Evolutionary conservation across 2,888 invertebrate species (phyloP).

Genomic region (Drosophila pseudotalamancana): DNA sequence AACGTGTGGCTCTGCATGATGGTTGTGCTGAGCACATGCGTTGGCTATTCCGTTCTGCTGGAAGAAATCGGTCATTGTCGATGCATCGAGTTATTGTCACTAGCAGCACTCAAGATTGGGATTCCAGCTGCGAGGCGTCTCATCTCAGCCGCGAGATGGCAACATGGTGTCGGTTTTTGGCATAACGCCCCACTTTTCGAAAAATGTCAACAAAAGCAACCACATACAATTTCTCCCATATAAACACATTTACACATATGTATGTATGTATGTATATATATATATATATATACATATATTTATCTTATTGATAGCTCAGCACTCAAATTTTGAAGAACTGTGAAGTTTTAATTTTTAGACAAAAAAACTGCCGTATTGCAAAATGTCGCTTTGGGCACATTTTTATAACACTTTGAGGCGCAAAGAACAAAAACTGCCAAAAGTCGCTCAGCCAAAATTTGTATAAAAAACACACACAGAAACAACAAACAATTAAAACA

Average conservation of each 20-base stretch:
- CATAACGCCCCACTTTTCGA: slow-evolving; percentile 77
- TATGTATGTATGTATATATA: slow-evolving; percentile 71
- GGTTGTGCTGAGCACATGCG: slow-evolving; percentile 94
- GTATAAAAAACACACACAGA: slow-evolving; percentile 23
- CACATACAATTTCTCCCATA: slow-evolving; percentile 10
- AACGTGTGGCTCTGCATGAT: slow-evolving; percentile 97
- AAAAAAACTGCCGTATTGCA: slow-evolving; percentile 7
- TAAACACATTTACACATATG: slow-evolving; percentile 38
- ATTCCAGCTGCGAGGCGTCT: slow-evolving; percentile 18
- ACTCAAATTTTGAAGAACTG: slow-evolving; percentile 63
- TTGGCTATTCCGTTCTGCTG: slow-evolving; percentile 98
- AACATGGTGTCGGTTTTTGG: too few relatives aligned
- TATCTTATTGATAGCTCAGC: slow-evolving; percentile 49
- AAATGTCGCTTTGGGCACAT: slow-evolving; percentile 21
- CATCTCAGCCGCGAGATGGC: slow-evolving; percentile 46
- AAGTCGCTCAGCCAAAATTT: slow-evolving; percentile 33
- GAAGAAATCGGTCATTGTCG: slow-evolving; percentile 96
- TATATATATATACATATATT: slow-evolving; percentile 24
- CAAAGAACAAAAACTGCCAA: slow-evolving; percentile 38
- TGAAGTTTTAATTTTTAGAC: slow-evolving; percentile 61
- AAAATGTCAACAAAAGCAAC: slow-evolving; percentile 72
- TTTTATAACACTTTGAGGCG: slow-evolving; percentile 27
- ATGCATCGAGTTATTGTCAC: slow-evolving; percentile 98
- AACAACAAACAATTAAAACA: not conserved
- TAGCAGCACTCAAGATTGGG: slow-evolving; percentile 85